A percentile compares a stretch with the other conserved stretches of the same genome.
Conservation (phyloP, 2,113 vertebrate genomes). For the Centropus unirufus region DNA sequence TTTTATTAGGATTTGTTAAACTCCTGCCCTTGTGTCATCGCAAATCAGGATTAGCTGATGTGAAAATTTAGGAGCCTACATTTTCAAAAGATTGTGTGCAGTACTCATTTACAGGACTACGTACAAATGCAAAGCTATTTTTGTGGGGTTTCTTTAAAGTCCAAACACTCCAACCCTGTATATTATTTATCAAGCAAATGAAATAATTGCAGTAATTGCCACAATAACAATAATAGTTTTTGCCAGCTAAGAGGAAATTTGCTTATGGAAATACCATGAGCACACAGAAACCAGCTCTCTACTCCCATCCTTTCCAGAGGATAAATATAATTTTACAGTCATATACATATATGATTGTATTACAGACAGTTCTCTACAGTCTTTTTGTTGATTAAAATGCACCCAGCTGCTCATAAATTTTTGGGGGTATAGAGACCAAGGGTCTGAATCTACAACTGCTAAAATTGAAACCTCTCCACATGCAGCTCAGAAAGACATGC, state of each 20-base stretch:
- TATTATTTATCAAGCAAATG: background rate
- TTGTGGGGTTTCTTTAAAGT: background rate
- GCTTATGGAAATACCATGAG: background rate
- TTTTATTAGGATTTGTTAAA: background rate
- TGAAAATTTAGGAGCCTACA: background rate
- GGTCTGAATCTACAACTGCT: background rate
- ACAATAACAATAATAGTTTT: background rate
- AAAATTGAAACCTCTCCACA: background rate
- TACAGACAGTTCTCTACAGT: background rate
- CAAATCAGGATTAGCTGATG: background rate
- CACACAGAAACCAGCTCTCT: background rate
- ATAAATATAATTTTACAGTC: background rate
- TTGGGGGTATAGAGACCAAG: background rate
- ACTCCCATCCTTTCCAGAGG: background rate
- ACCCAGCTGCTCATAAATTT: background rate
- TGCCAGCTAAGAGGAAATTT: background rate
- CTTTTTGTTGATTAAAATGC: background rate
- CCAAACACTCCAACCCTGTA: background rate
- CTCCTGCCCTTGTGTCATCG: background rate
- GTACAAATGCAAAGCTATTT: background rate
- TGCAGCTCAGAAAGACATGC: background rate
- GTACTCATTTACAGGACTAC: background rate
- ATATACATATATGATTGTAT: background rate
- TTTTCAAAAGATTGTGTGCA: background rate
- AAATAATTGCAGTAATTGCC: background rate